These are phyloP conservation scores for Micropoecilia bifurca DNA, from an alignment of 2,797 vertebrate genomes.

Conservation along the genomic window DNA sequence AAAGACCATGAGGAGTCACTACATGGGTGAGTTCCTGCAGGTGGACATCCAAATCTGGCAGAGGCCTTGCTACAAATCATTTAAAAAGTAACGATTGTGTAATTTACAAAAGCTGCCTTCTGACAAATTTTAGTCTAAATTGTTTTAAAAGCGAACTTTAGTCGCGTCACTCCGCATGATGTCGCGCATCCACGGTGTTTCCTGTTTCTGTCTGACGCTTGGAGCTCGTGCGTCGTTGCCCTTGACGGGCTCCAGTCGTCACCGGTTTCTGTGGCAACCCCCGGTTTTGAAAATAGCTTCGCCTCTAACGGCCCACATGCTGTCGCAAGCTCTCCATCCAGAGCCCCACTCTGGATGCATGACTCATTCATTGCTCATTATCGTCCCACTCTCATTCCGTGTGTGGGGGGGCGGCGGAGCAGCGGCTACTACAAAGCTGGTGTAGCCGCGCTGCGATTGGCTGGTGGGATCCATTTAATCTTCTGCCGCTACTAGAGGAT, in stretches of 20 bases:
- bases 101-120: neutral
- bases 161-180: conserved; percentile 17
- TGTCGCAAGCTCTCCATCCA: conserved; percentile 60
- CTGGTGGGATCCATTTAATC: conserved; percentile 85
- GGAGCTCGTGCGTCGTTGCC: conserved; percentile 41
- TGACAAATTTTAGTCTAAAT: neutral
- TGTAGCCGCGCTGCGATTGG: conserved; percentile 83
- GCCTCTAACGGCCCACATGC: conserved; percentile 65
- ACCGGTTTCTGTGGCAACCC: conserved; percentile 72
- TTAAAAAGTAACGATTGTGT: neutral
- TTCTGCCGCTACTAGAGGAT: conserved; percentile 77
- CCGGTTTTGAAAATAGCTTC: conserved; percentile 72
- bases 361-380: conserved; percentile 85
- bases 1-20: neutral
- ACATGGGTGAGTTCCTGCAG: neutral
- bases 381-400: conserved; percentile 76
- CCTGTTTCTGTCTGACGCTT: conserved; percentile 24
- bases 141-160: neutral
- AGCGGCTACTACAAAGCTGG: conserved; percentile 65
- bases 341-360: conserved; percentile 76
- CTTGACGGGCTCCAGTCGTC: conserved; percentile 41
- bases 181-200: conserved; percentile 15
- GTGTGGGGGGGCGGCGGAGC: conserved; percentile 63
- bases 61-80: neutral
- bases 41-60: neutral